Evolutionary conservation across 1,140 invertebrate species (phyloP), one percentile per base, ranked within the genome.

Genomic region (Diorhabda elongata): DNA sequence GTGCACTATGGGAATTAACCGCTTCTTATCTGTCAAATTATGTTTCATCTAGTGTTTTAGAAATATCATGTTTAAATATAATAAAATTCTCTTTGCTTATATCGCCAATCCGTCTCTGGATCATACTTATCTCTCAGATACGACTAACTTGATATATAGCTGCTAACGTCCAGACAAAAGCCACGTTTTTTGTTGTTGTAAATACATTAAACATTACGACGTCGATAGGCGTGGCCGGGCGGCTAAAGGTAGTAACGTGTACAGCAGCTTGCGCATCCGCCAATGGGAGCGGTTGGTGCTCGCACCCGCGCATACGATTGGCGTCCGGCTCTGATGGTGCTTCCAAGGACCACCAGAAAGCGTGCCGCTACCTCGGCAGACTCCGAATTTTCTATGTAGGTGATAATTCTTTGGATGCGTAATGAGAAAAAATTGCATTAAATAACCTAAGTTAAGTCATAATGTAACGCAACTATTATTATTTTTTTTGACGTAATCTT

Each of bases 131-230:
- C 63, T 64, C 41, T n/a, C 63, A 44, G 45, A 4, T 43, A 45
- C 61, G 69, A 67, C 58, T 57, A 52, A 59, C 69, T 73, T 73
- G 72, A 73, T 73, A 66, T 73, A 73, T 73, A 66, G 69, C 69
- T 67, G 64, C 64, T 62, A 67, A 57, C 68, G 72, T 68, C 70
- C 71, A 76, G 75, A 76, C 75, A 74, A 76, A 74, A 76, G 75
- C 59, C 42, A 45, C 58, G 52, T 74, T 74, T 76, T 76, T 76
- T 76, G 71, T 71, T 66, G 68, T 67, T 71, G 73, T 73, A 74
- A 74, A 76, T 76, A 72, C 75, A 76, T 76, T 76, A 76, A 76
- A 76, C 75, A 75, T 76, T 71, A 75, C 73, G 71, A 72, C 68
- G 69, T 69, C 42, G 62, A 61, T 42, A 59, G 75, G 75, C 74